Conservation (phyloP, 2,113 vertebrate species). For the Arothron firmamentum region DNA sequence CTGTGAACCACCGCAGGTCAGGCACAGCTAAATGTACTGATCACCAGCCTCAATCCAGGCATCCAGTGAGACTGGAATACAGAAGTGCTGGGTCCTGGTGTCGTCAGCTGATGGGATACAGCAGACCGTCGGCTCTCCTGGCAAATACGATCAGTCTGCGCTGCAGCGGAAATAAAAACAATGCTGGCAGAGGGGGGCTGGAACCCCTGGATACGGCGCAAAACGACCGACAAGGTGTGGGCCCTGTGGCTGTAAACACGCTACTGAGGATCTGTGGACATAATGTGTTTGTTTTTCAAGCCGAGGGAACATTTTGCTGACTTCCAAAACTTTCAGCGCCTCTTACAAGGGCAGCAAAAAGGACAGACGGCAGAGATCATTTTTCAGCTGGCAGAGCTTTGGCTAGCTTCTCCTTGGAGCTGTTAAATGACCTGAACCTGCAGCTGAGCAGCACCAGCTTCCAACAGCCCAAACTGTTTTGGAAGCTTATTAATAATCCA, state of each 20-base stretch:
- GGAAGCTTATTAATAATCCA: no score
- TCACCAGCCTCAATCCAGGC: no score
- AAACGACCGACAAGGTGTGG: no score
- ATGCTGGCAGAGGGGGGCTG: slow-evolving; percentile 10
- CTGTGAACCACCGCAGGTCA: no score
- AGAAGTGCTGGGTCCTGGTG: no score
- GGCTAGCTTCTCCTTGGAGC: not conserved
- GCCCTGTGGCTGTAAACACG: no score
- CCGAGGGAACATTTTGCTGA: no score
- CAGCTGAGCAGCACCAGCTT: not conserved
- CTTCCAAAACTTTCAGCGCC: no score
- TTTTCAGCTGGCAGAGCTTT: not conserved
- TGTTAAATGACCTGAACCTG: not conserved
- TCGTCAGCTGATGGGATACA: no score
- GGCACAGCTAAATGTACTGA: no score
- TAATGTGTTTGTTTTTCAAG: not conserved
- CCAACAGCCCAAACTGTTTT: not conserved
- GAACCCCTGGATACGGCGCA: not conserved
- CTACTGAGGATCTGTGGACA: not conserved
- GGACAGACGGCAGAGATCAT: not conserved
- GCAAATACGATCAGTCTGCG: not conserved
- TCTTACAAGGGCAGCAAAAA: not conserved
- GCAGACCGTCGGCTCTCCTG: not conserved
- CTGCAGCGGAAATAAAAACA: slow-evolving; percentile 15
- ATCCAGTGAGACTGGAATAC: no score